Evolutionary conservation across 2,888 invertebrate genomes (phyloP).

Genomic region (Tinea pellionella): DNA sequence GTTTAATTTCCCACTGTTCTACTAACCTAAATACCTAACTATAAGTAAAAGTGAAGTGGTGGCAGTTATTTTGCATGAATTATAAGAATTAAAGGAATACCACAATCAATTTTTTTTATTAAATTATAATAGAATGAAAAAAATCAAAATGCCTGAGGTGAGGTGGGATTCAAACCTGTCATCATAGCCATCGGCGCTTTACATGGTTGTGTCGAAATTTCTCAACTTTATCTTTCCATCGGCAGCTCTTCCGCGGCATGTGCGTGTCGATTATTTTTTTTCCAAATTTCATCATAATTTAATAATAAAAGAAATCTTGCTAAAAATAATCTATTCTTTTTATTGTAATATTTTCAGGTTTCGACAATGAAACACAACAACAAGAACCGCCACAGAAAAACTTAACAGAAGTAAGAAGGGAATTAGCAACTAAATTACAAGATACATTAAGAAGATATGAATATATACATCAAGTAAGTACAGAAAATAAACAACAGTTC

Average conservation of each 20-base stretch:
- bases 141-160: too few species aligned
- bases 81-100: neutral
- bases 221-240: too few species aligned
- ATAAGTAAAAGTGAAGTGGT: neutral
- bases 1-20: neutral
- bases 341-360: neutral
- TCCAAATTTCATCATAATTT: too few species aligned
- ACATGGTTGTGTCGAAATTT: too few species aligned
- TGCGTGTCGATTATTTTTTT: too few species aligned
- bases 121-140: too few species aligned
- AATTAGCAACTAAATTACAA: slow-evolving; percentile 31
- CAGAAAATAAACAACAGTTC: too few species aligned
- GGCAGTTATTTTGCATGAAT: neutral
- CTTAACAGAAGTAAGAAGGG: slow-evolving; percentile 31
- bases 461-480: slow-evolving; percentile 22
- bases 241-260: too few species aligned
- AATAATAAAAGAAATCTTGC: neutral
- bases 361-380: neutral
- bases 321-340: neutral
- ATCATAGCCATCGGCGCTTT: too few species aligned
- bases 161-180: too few species aligned
- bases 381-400: slow-evolving; percentile 25
- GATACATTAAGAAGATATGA: slow-evolving; percentile 20
- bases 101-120: neutral
- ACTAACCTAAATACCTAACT: slow-evolving; percentile 5